Conservation (phyloP, 2,888 invertebrate species). For the Blera fallax region DNA sequence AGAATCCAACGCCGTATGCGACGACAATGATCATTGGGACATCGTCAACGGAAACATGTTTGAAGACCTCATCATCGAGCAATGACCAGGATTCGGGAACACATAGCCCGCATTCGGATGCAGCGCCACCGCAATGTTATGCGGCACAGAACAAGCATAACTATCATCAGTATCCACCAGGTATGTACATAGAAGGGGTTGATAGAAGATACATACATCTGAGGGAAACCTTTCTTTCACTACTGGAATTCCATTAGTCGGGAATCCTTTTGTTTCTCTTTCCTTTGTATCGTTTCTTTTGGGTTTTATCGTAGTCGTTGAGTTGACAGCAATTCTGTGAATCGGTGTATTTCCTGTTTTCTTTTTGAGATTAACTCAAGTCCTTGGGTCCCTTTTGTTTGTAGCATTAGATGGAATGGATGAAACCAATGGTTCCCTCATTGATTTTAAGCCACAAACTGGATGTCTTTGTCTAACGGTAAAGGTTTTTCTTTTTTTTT, state of each 20-base stretch:
- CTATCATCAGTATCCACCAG: conserved; percentile 81
- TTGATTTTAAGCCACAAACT: conserved; percentile 31
- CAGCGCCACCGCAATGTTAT: conserved; percentile 77
- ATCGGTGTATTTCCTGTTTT: conserved; percentile 7
- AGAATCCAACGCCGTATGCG: conserved; percentile 88
- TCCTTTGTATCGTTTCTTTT: neutral
- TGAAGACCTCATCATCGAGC: conserved; percentile 80
- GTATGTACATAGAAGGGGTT: conserved; percentile 72
- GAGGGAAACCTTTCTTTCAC: conserved; percentile 12
- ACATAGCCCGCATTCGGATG: conserved; percentile 81
- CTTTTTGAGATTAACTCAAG: conserved; percentile 35
- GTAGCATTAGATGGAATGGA: conserved; percentile 19
- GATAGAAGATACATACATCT: neutral
- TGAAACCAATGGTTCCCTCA: neutral
- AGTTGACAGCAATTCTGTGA: neutral
- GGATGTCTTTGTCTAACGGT: conserved; percentile 6
- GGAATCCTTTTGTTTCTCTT: conserved; percentile 7
- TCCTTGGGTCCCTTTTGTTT: conserved; percentile 9
- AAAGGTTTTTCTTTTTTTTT: conserved; percentile 13
- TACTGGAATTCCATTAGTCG: neutral
- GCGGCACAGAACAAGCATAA: conserved; percentile 77
- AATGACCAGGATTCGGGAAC: conserved; percentile 82
- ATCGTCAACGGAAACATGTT: conserved; percentile 81
- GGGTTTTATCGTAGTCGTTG: neutral
- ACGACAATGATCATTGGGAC: conserved; percentile 87